Percentiles rank a stretch among this genome's conserved stretches.
Conservation (phyloP, 2,797 vertebrate genomes). For the Zenarchopterus dispar region DNA sequence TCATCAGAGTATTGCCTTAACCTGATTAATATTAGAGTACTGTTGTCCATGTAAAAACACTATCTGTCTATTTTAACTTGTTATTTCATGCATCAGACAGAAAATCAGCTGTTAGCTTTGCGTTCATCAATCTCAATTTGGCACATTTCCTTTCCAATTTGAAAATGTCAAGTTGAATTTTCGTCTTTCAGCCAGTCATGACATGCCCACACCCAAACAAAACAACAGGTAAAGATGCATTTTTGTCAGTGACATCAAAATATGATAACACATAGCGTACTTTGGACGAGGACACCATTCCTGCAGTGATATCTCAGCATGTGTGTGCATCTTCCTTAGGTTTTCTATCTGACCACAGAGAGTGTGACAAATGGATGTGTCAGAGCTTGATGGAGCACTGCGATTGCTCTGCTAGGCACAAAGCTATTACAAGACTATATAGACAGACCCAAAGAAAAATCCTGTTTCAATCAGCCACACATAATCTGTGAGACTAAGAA, state of each 20-base stretch:
- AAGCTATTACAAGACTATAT: slow-evolving; percentile 78
- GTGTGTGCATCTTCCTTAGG: slow-evolving; percentile 50
- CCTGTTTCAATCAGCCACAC: slow-evolving; percentile 78
- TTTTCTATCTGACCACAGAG: slow-evolving; percentile 75
- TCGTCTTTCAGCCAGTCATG: slow-evolving; percentile 21
- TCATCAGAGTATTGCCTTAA: too few relatives aligned
- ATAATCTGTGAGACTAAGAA: slow-evolving; percentile 69
- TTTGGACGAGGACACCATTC: slow-evolving; percentile 37
- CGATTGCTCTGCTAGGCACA: slow-evolving; percentile 75
- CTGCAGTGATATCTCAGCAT: slow-evolving; percentile 27
- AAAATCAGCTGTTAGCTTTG: slow-evolving; percentile 32
- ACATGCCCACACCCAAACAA: slow-evolving; percentile 42
- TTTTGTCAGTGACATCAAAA: slow-evolving; percentile 42
- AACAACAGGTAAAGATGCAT: slow-evolving; percentile 43
- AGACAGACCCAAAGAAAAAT: slow-evolving; percentile 73
- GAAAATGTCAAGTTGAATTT: slow-evolving; percentile 30
- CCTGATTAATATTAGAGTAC: too few relatives aligned
- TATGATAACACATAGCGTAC: slow-evolving; percentile 56
- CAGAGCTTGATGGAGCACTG: slow-evolving; percentile 79
- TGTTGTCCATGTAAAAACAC: too few relatives aligned
- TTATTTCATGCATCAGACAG: slow-evolving; percentile 14
- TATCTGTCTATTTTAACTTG: not conserved
- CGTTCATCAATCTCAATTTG: slow-evolving; percentile 36
- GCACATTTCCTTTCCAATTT: slow-evolving; percentile 41
- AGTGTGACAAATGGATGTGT: slow-evolving; percentile 81